phyloP scores from a whole-genome alignment of 2,797 vertebrate species.

The Sarcoramphus papa region DNA sequence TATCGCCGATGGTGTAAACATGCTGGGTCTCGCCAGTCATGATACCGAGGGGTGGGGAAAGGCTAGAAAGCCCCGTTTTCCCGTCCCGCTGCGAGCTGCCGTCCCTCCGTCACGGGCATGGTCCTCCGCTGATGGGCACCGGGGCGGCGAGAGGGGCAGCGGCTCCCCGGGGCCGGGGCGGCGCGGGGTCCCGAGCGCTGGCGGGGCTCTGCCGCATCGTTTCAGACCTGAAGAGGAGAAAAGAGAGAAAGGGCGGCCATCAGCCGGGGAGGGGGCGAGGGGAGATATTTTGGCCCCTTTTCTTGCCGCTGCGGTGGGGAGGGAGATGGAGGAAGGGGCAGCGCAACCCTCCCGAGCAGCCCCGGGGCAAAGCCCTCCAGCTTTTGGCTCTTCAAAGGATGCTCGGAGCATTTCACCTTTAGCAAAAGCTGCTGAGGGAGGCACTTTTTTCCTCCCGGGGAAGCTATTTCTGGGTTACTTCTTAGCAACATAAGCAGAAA shows the following conservation, averaged over 20 bases:
- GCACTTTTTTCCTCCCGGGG: neutral
- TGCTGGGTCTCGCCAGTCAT: conserved; percentile 92
- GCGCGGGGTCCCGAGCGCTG: neutral
- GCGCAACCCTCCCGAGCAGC: accelerated
- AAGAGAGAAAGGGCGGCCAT: neutral
- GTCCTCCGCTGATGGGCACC: conserved; percentile 46
- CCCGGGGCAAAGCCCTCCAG: neutral
- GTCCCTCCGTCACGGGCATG: conserved; percentile 73
- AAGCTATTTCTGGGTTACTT: conserved; percentile 52
- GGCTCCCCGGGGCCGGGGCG: neutral
- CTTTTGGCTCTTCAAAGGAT: conserved; percentile 6
- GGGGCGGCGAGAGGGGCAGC: neutral
- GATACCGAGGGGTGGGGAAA: conserved; percentile 54
- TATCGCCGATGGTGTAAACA: conserved; percentile 78
- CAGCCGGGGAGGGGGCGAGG: neutral
- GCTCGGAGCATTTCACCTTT: neutral
- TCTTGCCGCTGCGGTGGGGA: accelerated
- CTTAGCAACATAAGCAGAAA: conserved; percentile 45
- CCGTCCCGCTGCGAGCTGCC: conserved; percentile 73
- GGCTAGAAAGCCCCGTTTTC: conserved; percentile 54
- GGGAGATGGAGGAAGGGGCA: neutral
- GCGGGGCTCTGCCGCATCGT: conserved; percentile 41
- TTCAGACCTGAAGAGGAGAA: conserved; percentile 30
- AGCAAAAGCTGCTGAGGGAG: conserved; percentile 34
- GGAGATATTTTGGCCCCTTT: neutral